Percentiles rank a stretch among this genome's conserved stretches.
Conservation (phyloP, 2,113 vertebrate genomes). For the Malurus elegans region DNA sequence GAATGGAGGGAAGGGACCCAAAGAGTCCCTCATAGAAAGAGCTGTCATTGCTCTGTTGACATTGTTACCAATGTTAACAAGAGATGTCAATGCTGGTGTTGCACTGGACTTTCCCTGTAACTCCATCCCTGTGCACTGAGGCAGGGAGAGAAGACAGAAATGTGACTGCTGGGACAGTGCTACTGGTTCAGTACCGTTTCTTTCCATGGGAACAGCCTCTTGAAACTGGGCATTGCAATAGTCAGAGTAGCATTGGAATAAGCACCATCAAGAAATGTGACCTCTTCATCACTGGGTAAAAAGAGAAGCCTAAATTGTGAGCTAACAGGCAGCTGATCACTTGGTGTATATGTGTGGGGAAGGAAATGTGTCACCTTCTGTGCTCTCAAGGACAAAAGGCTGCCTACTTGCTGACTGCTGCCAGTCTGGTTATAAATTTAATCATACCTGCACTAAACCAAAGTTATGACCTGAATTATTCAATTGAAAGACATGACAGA, state of each 20-base stretch:
- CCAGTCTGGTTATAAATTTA: not conserved
- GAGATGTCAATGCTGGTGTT: not conserved
- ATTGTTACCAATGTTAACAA: too few species aligned
- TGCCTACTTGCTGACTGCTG: not conserved
- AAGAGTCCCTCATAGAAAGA: fast-evolving
- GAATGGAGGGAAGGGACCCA: not conserved
- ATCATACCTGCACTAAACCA: not conserved
- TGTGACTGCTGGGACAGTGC: not conserved
- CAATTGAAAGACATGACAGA: not conserved
- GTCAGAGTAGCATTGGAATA: not conserved
- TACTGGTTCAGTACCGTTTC: not conserved
- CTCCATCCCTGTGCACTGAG: not conserved
- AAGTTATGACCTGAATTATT: not conserved
- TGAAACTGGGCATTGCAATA: not conserved
- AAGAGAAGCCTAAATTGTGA: not conserved
- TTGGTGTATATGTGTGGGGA: fast-evolving
- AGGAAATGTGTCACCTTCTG: not conserved
- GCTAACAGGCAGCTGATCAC: not conserved
- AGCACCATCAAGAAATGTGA: not conserved
- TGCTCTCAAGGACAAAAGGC: not conserved
- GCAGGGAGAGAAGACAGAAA: not conserved
- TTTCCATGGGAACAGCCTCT: not conserved
- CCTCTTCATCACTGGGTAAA: not conserved
- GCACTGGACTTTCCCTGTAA: not conserved
- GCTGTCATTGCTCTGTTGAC: not conserved